Conservation (phyloP, 2,113 vertebrate species). For the Eublepharis macularius region DNA sequence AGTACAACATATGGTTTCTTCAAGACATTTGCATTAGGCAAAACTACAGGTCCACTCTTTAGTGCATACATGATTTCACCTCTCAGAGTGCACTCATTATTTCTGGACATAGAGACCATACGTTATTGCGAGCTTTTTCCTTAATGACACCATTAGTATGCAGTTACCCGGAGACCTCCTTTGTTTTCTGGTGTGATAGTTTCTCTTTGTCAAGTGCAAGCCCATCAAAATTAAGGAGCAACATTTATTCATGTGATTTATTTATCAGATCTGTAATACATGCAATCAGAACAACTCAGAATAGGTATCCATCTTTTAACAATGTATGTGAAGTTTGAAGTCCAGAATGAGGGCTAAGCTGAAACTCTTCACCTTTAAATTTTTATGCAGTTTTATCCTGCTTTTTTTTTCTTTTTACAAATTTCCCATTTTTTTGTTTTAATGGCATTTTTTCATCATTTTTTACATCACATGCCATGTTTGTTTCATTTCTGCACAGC, state of each 20-base stretch:
- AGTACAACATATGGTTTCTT: background rate
- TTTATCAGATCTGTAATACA: background rate
- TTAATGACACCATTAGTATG: constrained; percentile 19
- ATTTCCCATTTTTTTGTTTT: too few relatives aligned
- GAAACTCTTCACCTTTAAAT: too few relatives aligned
- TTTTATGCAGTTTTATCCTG: too few relatives aligned
- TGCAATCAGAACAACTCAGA: background rate
- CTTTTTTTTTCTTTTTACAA: background rate
- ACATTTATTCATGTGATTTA: background rate
- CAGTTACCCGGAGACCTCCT: background rate
- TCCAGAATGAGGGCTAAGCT: background rate
- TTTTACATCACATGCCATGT: too few relatives aligned
- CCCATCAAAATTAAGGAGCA: background rate
- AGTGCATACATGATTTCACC: background rate
- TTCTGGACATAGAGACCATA: background rate
- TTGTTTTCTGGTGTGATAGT: background rate
- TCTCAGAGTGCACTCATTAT: background rate
- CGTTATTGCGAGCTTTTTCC: background rate
- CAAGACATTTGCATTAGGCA: background rate
- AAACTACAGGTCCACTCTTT: background rate
- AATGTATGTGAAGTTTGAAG: background rate
- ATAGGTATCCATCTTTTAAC: background rate
- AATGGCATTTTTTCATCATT: too few relatives aligned
- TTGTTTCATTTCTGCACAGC: too few relatives aligned
- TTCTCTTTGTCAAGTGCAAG: background rate